Evolutionary conservation across 2,888 invertebrate genomes (phyloP).

Genomic region (Polymixis lichenea): DNA sequence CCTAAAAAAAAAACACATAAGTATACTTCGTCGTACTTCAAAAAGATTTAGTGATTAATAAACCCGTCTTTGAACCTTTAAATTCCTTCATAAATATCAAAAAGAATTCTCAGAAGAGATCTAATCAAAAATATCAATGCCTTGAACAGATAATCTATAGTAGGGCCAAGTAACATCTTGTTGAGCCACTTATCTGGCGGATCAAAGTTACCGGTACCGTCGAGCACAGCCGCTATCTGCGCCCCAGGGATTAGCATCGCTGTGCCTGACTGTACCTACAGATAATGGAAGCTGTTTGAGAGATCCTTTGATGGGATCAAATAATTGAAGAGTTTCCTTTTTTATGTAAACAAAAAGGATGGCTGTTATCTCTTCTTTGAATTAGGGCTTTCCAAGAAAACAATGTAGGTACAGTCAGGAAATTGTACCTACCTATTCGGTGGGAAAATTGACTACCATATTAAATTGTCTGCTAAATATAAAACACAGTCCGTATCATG

Average conservation of each 20-base stretch:
- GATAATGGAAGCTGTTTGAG: constrained; percentile 42
- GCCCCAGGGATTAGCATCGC: constrained; percentile 41
- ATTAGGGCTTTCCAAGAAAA: background rate
- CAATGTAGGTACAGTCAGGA: background rate
- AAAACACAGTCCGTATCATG: too few species aligned
- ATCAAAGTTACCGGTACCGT: constrained; percentile 53
- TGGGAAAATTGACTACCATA: too few species aligned
- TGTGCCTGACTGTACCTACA: constrained; percentile 38
- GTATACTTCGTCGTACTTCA: background rate
- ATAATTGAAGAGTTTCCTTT: constrained; percentile 33
- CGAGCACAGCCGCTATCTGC: constrained; percentile 40
- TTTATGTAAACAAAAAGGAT: constrained; percentile 21
- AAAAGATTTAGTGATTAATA: background rate
- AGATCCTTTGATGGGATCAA: constrained; percentile 42
- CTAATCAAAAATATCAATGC: constrained; percentile 39
- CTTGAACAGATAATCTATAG: constrained; percentile 47
- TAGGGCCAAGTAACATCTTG: constrained; percentile 42
- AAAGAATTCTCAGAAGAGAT: background rate
- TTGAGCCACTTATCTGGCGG: constrained; percentile 40
- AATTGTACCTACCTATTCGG: too few species aligned
- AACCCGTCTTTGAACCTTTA: constrained; percentile 1
- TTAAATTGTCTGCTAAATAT: too few species aligned
- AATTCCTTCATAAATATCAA: constrained; percentile 14
- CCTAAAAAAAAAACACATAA: background rate
- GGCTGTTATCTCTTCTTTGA: constrained; percentile 3